phyloP scores from a whole-genome alignment of 2,797 vertebrate species.

The Pseudochirops corinnae region DNA sequence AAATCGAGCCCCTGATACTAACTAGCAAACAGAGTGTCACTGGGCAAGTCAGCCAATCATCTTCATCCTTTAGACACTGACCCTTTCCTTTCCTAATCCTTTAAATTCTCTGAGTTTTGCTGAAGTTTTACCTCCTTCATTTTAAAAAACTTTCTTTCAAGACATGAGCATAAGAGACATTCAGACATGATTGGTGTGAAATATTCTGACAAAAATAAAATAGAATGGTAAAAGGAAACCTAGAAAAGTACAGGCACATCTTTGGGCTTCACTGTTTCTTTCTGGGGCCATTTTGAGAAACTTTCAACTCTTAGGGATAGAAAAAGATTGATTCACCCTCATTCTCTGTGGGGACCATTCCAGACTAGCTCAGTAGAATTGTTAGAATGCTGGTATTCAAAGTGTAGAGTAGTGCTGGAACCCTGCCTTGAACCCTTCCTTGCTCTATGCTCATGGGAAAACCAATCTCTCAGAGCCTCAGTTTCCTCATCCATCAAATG shows the following conservation, averaged over 20 bases:
- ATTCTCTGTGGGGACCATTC: not conserved
- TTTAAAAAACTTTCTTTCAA: not conserved
- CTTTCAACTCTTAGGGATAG: not conserved
- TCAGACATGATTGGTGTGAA: not conserved
- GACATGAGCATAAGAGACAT: not conserved
- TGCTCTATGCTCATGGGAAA: not conserved
- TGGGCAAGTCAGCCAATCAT: not conserved
- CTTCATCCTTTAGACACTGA: not conserved
- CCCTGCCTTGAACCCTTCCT: not conserved
- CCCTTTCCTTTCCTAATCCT: not conserved
- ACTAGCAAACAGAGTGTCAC: not conserved
- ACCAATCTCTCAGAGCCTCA: not conserved
- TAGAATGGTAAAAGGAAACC: not conserved
- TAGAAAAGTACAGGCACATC: not conserved
- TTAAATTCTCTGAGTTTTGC: not conserved
- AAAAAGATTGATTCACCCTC: not conserved
- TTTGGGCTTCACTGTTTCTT: not conserved
- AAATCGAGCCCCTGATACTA: not conserved
- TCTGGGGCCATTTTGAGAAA: not conserved
- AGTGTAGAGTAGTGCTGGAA: not conserved
- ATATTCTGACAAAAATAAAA: not conserved
- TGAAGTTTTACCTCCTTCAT: not conserved
- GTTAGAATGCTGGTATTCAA: not conserved
- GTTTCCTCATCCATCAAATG: not conserved
- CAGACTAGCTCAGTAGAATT: not conserved